Percentiles rank a stretch among this genome's conserved stretches.
Evolutionary conservation across 2,888 invertebrate genomes (phyloP).

Genomic region (Hyalella azteca): DNA sequence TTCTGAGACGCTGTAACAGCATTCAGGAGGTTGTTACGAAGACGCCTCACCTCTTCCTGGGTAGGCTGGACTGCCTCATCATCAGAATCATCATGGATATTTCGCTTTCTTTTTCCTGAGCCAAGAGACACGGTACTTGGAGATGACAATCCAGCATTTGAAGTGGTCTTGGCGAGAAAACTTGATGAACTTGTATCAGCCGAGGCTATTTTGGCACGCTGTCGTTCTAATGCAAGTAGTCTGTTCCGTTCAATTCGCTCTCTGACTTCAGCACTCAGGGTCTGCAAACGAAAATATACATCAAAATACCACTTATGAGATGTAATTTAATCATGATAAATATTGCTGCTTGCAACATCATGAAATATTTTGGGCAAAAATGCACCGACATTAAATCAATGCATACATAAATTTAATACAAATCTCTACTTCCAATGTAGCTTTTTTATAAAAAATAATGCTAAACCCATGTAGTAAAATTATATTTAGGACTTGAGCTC

Average conservation of each 20-base stretch:
- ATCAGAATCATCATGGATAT: background rate
- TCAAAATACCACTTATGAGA: no score
- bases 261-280: slow-evolving; percentile 40
- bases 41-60: background rate
- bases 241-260: slow-evolving; percentile 45
- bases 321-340: no score
- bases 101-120: background rate
- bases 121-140: background rate
- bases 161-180: background rate
- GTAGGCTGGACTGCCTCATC: background rate
- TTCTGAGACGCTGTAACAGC: background rate
- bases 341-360: no score
- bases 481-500: no score
- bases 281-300: no score
- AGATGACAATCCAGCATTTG: background rate
- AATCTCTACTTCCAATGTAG: no score
- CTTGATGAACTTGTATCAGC: background rate
- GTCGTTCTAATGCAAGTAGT: slow-evolving; percentile 40
- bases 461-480: no score
- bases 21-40: background rate
- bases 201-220: slow-evolving; percentile 25
- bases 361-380: no score
- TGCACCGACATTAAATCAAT: no score
- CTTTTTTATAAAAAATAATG: no score
- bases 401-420: no score